phyloP scores from a whole-genome alignment of 1,140 invertebrate genomes.

The Megalonaias nervosa region DNA sequence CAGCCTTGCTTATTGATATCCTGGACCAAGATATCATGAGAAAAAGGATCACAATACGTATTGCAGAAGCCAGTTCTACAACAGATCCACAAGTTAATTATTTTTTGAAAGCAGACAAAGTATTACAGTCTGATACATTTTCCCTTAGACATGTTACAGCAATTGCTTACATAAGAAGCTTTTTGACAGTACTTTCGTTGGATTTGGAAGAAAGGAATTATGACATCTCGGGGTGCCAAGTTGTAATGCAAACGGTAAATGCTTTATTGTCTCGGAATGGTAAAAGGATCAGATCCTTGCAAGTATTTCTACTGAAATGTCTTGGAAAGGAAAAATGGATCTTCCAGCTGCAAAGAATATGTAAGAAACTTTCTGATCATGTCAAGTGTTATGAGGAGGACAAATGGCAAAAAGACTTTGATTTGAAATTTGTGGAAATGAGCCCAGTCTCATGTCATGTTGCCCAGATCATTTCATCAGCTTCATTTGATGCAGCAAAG shows the following conservation, averaged over 20 bases:
- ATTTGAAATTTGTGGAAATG: neutral
- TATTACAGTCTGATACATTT: neutral
- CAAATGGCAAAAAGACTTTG: conserved; percentile 4
- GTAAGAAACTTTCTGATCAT: neutral
- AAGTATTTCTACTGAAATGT: conserved; percentile 10
- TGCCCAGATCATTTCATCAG: neutral
- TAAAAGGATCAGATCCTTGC: neutral
- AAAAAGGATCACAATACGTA: no score
- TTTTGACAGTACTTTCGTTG: neutral
- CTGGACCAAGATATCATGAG: no score
- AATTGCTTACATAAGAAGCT: conserved; percentile 11
- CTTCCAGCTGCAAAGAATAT: neutral
- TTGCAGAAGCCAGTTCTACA: no score
- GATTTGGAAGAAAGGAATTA: neutral
- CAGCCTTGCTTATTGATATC: no score
- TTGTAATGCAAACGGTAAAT: neutral
- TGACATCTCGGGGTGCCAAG: neutral
- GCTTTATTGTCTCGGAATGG: neutral
- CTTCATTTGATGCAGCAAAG: neutral
- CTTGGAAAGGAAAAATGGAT: neutral
- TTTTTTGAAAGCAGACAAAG: no score
- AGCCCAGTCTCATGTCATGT: conserved; percentile 3
- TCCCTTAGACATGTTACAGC: no score
- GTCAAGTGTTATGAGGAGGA: neutral
- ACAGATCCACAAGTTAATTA: no score